phyloP scores from a whole-genome alignment of 2,113 vertebrate genomes.

The Gavia stellata region DNA sequence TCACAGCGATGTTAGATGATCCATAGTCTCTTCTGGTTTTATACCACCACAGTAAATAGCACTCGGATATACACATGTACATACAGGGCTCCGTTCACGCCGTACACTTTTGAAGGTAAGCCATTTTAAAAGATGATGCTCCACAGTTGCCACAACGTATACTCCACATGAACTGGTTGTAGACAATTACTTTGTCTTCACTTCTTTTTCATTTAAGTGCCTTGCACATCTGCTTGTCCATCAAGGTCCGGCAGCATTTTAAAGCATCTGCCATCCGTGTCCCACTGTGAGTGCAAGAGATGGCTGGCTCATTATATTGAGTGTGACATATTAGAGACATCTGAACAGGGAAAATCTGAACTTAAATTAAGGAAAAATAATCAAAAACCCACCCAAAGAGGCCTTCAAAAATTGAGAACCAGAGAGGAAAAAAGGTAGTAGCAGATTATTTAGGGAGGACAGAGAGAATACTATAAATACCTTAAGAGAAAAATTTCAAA shows the following conservation, averaged over 20 bases:
- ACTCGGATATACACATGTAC: background rate
- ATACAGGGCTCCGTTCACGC: background rate
- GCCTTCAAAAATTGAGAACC: background rate
- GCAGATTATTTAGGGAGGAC: background rate
- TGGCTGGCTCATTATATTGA: background rate
- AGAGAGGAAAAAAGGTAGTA: background rate
- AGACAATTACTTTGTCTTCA: background rate
- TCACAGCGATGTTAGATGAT: accelerated
- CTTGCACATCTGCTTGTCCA: background rate
- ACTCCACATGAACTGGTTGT: background rate
- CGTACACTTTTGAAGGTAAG: background rate
- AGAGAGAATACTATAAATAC: background rate
- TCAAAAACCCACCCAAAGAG: background rate
- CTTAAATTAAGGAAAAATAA: background rate
- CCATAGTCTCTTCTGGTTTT: background rate
- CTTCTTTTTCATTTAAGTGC: background rate
- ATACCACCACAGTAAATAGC: background rate
- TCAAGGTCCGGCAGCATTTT: background rate
- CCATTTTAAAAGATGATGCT: background rate
- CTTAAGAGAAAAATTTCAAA: background rate
- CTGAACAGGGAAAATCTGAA: background rate
- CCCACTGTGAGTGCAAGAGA: background rate
- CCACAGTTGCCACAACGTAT: background rate
- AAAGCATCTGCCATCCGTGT: background rate
- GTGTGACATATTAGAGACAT: background rate